A percentile compares a stretch with the other conserved stretches of the same genome.
phyloP scores from a whole-genome alignment of 2,888 invertebrate species.

The Hirtodrosophila confusa region DNA sequence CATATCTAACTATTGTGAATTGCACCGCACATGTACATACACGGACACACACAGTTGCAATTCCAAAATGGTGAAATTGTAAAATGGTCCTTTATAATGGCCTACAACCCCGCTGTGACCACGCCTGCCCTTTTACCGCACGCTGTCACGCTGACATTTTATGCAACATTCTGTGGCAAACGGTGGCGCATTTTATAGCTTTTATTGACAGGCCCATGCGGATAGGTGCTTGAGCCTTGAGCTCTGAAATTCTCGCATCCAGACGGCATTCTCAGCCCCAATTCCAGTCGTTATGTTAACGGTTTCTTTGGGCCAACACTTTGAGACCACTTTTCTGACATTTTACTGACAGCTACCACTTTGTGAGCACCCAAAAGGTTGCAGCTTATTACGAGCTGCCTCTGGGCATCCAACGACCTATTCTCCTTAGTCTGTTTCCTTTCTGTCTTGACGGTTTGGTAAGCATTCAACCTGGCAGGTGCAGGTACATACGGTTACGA shows the following conservation, averaged over 20 bases:
- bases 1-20: slow-evolving; percentile 64
- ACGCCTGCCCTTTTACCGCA: slow-evolving; percentile 48
- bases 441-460: background rate
- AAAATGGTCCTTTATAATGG: slow-evolving; percentile 49
- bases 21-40: slow-evolving; percentile 24
- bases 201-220: slow-evolving; percentile 48
- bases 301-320: slow-evolving; percentile 11
- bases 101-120: slow-evolving; percentile 34
- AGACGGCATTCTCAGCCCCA: background rate
- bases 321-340: slow-evolving; percentile 19
- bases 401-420: no score
- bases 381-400: slow-evolving; percentile 8
- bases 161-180: slow-evolving; percentile 61
- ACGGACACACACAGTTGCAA: slow-evolving; percentile 13
- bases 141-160: slow-evolving; percentile 51
- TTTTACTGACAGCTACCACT: slow-evolving; percentile 39
- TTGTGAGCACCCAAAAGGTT: slow-evolving; percentile 10
- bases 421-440: slow-evolving; percentile 1
- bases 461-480: background rate
- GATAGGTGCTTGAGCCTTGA: slow-evolving; percentile 14
- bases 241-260: background rate
- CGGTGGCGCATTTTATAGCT: slow-evolving; percentile 43
- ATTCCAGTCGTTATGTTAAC: slow-evolving; percentile 5
- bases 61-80: slow-evolving; percentile 37
- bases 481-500: background rate